Evolutionary conservation across 2,888 invertebrate genomes (phyloP).

Genomic region (Microctonus aethiopoides): DNA sequence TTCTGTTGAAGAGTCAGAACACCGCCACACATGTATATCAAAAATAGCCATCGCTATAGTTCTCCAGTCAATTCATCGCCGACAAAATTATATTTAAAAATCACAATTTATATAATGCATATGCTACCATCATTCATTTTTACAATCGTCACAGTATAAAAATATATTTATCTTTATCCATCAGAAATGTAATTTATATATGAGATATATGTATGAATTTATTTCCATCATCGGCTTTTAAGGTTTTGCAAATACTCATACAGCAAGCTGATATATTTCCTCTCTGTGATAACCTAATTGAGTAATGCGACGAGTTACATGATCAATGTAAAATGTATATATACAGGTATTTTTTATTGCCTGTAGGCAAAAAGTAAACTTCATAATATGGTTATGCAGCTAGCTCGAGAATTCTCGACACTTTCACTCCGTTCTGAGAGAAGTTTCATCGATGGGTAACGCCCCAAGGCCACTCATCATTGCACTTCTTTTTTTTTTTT

Average conservation of each 20-base stretch:
- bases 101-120: not conserved
- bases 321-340: conserved; percentile 24
- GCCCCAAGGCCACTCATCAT: conserved; percentile 39
- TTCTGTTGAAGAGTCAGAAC: conserved; percentile 12
- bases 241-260: not conserved
- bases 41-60: conserved; percentile 1
- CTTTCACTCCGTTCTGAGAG: conserved; percentile 50
- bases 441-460: conserved; percentile 39
- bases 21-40: conserved; percentile 6
- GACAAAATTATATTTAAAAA: not conserved
- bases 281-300: conserved; percentile 6
- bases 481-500: conserved; percentile 14
- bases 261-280: not conserved
- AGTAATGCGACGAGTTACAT: conserved; percentile 17
- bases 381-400: conserved; percentile 29
- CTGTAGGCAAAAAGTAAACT: conserved; percentile 30
- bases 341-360: conserved; percentile 23
- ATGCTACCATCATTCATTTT: not conserved
- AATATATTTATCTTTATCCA: not conserved
- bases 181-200: not conserved
- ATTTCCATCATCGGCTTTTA: not conserved
- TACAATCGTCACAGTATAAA: not conserved
- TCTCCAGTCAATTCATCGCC: not conserved
- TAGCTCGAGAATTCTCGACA: conserved; percentile 42
- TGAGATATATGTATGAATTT: not conserved